These are phyloP conservation scores for Drosophila leontia DNA, from an alignment of 1,140 invertebrate genomes.

Conservation along the genomic window DNA sequence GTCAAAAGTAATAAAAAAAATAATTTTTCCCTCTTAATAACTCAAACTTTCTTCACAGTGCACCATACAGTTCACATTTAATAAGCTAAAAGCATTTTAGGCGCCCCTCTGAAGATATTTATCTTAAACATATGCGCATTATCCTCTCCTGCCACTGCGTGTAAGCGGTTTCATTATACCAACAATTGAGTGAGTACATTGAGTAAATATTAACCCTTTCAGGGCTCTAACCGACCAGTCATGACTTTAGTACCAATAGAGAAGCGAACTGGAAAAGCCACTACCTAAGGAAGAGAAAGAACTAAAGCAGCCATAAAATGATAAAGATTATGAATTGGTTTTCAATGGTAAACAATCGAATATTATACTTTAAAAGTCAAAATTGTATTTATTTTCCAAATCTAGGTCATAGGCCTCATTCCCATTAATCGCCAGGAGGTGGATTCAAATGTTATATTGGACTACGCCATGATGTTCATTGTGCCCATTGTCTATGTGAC, in stretches of 20 bases:
- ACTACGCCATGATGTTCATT: slow-evolving; percentile 72
- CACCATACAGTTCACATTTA: slow-evolving; percentile 50
- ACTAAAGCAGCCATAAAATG: slow-evolving; percentile 37
- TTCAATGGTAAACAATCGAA: slow-evolving; percentile 51
- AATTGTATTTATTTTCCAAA: background rate
- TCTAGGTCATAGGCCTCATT: slow-evolving; percentile 71
- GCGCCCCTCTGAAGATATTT: slow-evolving; percentile 69
- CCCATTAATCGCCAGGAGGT: slow-evolving; percentile 66
- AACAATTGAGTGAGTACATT: slow-evolving; percentile 42
- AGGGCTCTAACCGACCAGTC: slow-evolving; percentile 7
- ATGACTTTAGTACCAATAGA: slow-evolving; percentile 31
- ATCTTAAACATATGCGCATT: slow-evolving; percentile 78
- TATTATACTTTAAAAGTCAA: background rate
- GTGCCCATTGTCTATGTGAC: slow-evolving; percentile 68
- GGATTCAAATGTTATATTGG: slow-evolving; percentile 47
- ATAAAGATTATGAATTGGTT: slow-evolving; percentile 74
- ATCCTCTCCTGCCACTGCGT: slow-evolving; percentile 41
- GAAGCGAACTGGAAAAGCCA: slow-evolving; percentile 29
- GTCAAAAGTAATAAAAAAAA: too few relatives aligned
- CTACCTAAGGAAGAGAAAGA: background rate
- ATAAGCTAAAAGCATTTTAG: slow-evolving; percentile 78
- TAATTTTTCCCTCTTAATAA: background rate
- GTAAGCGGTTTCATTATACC: slow-evolving; percentile 61
- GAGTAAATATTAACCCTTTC: slow-evolving; percentile 46
- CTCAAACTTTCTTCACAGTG: slow-evolving; percentile 44